phyloP scores from a whole-genome alignment of 2,888 invertebrate species.

The Matsumyia berberina region DNA sequence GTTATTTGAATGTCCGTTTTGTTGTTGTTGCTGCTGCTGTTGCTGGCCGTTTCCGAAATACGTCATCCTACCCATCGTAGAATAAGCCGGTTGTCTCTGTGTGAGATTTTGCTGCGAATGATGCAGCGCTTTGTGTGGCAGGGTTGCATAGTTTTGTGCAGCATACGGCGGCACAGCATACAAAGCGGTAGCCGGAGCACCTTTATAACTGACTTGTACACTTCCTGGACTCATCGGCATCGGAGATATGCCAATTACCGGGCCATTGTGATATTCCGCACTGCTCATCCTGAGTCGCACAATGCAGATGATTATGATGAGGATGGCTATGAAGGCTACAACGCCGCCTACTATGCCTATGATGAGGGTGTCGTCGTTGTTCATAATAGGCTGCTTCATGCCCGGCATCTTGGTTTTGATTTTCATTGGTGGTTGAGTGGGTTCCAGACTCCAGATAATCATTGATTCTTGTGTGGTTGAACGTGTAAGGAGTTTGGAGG shows the following conservation, averaged over 20 bases:
- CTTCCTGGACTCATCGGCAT: conserved; percentile 86
- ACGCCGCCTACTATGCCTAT: conserved; percentile 97
- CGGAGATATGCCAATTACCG: conserved; percentile 86
- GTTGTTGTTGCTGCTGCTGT: conserved; percentile 78
- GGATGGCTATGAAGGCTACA: conserved; percentile 94
- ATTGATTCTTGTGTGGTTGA: conserved; percentile 90
- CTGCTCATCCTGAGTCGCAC: conserved; percentile 90
- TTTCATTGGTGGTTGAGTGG: conserved; percentile 87
- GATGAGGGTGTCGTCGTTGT: conserved; percentile 95
- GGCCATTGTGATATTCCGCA: conserved; percentile 89
- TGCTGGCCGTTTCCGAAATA: conserved; percentile 85
- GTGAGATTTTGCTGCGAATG: conserved; percentile 83
- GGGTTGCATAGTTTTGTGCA: conserved; percentile 87
- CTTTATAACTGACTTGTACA: conserved; percentile 85
- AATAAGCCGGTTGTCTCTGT: conserved; percentile 85
- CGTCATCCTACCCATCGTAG: conserved; percentile 87
- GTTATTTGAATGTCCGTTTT: conserved; percentile 78
- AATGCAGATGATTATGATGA: conserved; percentile 95
- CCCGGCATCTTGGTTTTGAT: conserved; percentile 86
- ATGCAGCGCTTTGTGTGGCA: conserved; percentile 87
- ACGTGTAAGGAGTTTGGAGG: conserved; percentile 85
- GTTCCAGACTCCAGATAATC: conserved; percentile 95
- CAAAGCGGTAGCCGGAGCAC: conserved; percentile 85
- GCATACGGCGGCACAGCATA: conserved; percentile 88
- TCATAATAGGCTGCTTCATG: conserved; percentile 88